These are phyloP conservation scores for Cryptocheilus praepositus DNA, from an alignment of 2,888 invertebrate species.

Conservation along the genomic window DNA sequence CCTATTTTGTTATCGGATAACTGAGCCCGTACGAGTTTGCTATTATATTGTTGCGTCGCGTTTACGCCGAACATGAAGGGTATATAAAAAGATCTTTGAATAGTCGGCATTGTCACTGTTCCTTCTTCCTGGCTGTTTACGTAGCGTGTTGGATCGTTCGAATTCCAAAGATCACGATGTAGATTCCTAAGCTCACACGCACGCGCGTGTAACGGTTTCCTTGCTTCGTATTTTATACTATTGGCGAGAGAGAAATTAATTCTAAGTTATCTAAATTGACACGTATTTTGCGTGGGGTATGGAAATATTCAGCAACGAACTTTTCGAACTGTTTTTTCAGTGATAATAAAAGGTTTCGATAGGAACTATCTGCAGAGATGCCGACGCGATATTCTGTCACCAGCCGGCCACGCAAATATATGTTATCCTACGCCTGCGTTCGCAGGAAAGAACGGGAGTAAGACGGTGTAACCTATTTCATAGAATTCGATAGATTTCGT, in stretches of 20 bases:
- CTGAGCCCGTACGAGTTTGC: conserved; percentile 34
- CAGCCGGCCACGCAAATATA: neutral
- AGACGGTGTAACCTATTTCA: conserved; percentile 22
- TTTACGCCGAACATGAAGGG: conserved; percentile 50
- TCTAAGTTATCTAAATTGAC: no score
- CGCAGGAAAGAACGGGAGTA: neutral
- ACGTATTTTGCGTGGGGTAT: no score
- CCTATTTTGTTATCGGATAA: conserved; percentile 28
- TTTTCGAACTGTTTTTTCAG: neutral
- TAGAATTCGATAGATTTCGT: conserved; percentile 35
- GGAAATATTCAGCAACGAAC: no score
- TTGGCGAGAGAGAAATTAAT: no score
- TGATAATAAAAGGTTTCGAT: conserved; percentile 4
- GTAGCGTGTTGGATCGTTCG: no score
- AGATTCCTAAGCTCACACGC: no score
- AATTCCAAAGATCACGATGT: no score
- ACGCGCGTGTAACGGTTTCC: no score
- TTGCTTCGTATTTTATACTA: no score
- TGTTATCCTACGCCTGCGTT: conserved; percentile 16
- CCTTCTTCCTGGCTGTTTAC: no score
- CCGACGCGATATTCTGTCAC: neutral
- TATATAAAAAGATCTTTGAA: conserved; percentile 30
- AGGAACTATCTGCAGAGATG: conserved; percentile 25
- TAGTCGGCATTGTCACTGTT: no score
- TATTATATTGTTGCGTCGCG: conserved; percentile 30